Conservation (phyloP, 2,113 vertebrate genomes). For the Hydropotes inermis region DNA sequence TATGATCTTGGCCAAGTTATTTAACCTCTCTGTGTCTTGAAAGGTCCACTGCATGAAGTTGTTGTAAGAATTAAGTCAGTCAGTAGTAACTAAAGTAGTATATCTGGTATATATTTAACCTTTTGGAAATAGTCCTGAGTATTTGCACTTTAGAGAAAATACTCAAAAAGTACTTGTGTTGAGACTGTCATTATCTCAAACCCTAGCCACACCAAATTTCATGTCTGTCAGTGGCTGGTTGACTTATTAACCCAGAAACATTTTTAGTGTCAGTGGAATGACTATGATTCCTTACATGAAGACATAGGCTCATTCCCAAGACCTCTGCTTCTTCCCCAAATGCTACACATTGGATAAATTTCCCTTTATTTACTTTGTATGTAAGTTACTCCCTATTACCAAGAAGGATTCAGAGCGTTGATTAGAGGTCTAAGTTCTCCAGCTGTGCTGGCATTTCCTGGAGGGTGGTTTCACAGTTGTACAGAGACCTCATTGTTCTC, state of each 20-base stretch:
- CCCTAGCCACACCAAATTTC: not conserved
- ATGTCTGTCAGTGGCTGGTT: not conserved
- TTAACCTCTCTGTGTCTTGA: not conserved
- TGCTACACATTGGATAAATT: not conserved
- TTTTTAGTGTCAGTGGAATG: not conserved
- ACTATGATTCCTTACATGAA: not conserved
- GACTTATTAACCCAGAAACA: not conserved
- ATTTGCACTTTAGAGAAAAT: not conserved
- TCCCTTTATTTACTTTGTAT: conserved; percentile 8
- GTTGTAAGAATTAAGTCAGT: not conserved
- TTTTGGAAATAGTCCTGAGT: not conserved
- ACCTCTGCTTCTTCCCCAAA: not conserved
- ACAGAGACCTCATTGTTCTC: conserved; percentile 35
- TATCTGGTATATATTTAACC: not conserved
- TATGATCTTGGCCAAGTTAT: not conserved
- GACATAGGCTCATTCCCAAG: not conserved
- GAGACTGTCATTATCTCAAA: not conserved
- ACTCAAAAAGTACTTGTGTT: not conserved
- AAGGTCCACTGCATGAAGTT: not conserved
- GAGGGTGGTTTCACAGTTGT: not conserved
- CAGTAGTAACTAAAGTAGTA: not conserved
- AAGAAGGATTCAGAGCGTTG: not conserved
- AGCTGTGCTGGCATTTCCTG: conserved; percentile 40
- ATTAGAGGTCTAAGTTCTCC: not conserved
- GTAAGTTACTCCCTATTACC: not conserved